These are phyloP conservation scores for Strigamia maritima DNA, from an alignment of 2,888 invertebrate species.

Conservation along the genomic window DNA sequence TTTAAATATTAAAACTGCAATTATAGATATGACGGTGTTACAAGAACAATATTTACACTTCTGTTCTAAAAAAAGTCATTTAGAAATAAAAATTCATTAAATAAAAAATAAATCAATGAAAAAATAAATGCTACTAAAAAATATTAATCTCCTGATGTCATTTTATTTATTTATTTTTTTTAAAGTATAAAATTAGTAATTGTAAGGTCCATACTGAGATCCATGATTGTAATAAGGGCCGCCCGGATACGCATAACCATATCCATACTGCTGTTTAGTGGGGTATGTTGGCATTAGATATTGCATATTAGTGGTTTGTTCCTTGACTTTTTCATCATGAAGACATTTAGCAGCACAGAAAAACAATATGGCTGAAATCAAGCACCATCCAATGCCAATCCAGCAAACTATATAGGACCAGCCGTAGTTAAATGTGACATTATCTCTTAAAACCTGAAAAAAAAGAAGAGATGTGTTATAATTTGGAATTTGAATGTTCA, in stretches of 20 bases:
- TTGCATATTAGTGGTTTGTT: slow-evolving; percentile 95
- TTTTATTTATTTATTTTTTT: neutral
- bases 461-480: no score
- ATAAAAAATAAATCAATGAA: neutral
- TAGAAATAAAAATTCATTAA: neutral
- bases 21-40: neutral
- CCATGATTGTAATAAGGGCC: slow-evolving; percentile 76
- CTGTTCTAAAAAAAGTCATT: neutral
- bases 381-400: slow-evolving; percentile 89
- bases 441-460: slow-evolving; percentile 45
- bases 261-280: slow-evolving; percentile 70
- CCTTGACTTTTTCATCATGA: slow-evolving; percentile 86
- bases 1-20: neutral
- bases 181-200: slow-evolving; percentile 61
- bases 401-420: slow-evolving; percentile 97
- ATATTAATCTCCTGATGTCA: neutral
- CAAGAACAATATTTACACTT: slow-evolving; percentile 10
- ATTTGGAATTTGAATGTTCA: no score
- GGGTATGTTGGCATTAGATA: slow-evolving; percentile 96
- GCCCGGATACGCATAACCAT: slow-evolving; percentile 83
- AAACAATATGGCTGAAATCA: slow-evolving; percentile 86
- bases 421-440: slow-evolving; percentile 63
- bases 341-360: slow-evolving; percentile 92
- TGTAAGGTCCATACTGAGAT: slow-evolving; percentile 88
- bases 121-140: neutral